Percentiles rank a stretch among this genome's conserved stretches.
Conservation (phyloP, 2,113 vertebrate species). For the Fregata magnificens region DNA sequence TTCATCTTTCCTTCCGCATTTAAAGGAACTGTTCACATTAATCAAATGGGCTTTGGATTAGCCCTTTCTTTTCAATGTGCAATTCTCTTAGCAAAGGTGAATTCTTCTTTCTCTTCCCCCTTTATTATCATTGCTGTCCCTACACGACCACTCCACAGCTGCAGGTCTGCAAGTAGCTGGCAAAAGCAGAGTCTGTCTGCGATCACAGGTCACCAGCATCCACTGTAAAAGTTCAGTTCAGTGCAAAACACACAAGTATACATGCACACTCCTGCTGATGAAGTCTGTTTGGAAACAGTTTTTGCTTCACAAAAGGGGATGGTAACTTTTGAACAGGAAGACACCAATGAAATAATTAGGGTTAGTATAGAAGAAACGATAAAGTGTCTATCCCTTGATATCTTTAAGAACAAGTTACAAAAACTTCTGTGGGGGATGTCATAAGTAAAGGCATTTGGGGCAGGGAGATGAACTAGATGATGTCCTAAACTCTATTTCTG, state of each 20-base stretch:
- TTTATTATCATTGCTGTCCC: neutral
- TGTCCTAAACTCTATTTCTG: neutral
- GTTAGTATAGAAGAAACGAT: neutral
- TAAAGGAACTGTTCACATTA: neutral
- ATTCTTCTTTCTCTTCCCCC: neutral
- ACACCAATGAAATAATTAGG: neutral
- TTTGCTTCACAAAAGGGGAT: neutral
- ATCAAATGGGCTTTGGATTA: neutral
- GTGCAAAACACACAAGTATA: neutral
- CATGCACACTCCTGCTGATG: rapidly evolving
- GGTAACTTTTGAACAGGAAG: neutral
- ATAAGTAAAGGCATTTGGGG: neutral
- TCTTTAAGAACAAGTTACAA: neutral
- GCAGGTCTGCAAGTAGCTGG: neutral
- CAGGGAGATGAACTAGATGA: neutral
- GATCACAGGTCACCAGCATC: neutral
- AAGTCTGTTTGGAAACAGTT: neutral
- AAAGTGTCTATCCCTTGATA: neutral
- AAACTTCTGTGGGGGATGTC: neutral
- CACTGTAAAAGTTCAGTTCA: neutral
- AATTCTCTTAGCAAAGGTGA: neutral
- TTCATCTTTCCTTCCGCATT: neutral
- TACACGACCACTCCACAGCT: neutral
- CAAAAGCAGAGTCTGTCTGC: neutral
- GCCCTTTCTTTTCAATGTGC: neutral